Evolutionary conservation across 2,888 invertebrate species (phyloP).

Genomic region (Leucozona laternaria): DNA sequence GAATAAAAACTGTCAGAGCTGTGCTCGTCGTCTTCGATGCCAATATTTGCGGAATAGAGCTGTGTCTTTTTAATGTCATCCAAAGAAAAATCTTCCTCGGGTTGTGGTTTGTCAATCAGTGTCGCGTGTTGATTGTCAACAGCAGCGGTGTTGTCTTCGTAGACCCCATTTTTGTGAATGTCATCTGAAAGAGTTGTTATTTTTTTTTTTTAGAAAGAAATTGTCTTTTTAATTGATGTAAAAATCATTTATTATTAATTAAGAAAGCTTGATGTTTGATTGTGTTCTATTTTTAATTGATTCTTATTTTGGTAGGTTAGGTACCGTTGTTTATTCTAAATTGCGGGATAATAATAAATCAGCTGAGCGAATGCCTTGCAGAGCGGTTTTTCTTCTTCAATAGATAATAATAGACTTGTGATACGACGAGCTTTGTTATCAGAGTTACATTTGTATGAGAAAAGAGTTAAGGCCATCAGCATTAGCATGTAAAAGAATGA

Average conservation of each 20-base stretch:
- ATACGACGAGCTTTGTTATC: too few species aligned
- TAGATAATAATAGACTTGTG: too few species aligned
- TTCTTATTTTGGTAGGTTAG: background rate
- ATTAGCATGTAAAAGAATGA: too few species aligned
- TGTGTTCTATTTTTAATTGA: background rate
- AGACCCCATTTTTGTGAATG: conserved; percentile 60
- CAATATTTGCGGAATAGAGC: conserved; percentile 76
- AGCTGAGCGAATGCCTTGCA: background rate
- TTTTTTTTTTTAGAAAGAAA: conserved; percentile 22
- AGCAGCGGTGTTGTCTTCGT: conserved; percentile 45
- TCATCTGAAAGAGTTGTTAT: conserved; percentile 64
- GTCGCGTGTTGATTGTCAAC: conserved; percentile 66
- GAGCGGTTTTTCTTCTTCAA: too few species aligned
- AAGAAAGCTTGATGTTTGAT: background rate
- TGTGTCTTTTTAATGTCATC: conserved; percentile 67
- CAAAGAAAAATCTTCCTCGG: conserved; percentile 67
- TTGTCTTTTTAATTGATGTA: conserved; percentile 9
- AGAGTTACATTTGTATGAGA: too few species aligned
- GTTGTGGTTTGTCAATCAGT: conserved; percentile 71
- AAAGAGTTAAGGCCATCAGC: too few species aligned
- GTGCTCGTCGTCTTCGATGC: conserved; percentile 80
- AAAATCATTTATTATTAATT: conserved; percentile 48
- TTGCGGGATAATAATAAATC: background rate
- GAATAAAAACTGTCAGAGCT: conserved; percentile 83
- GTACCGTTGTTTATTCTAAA: background rate